A percentile compares a stretch with the other conserved stretches of the same genome.
Evolutionary conservation across 1,140 invertebrate species (phyloP).

Genomic region (Drosophila watanabei): DNA sequence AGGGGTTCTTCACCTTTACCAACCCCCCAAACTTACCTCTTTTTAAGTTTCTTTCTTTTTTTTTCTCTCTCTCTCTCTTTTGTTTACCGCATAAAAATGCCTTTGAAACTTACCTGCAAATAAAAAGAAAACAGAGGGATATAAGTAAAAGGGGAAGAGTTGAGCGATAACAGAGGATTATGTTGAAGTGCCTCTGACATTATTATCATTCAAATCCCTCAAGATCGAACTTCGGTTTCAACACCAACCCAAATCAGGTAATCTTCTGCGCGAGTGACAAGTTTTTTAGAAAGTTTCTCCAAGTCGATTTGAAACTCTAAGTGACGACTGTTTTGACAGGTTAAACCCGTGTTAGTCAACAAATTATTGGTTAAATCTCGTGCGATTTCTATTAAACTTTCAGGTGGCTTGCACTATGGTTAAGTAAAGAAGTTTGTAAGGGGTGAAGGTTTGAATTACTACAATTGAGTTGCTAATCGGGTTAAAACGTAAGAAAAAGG

Average conservation of each 20-base stretch:
- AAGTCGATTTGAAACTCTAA: slow-evolving; percentile 18
- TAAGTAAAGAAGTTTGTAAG: neutral
- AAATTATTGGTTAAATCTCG: slow-evolving; percentile 14
- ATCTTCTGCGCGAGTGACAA: slow-evolving; percentile 15
- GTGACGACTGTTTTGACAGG: neutral
- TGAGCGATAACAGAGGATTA: slow-evolving; percentile 32
- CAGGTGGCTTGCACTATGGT: neutral
- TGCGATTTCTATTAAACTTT: slow-evolving; percentile 7
- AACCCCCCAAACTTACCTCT: slow-evolving; percentile 37
- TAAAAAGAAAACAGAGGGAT: slow-evolving; percentile 32
- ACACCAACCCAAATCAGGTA: slow-evolving; percentile 30
- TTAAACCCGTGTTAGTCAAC: slow-evolving; percentile 13
- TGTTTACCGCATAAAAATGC: slow-evolving; percentile 47
- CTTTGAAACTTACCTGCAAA: slow-evolving; percentile 59
- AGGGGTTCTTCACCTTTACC: slow-evolving; percentile 23
- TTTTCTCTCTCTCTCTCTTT: neutral
- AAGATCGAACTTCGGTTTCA: slow-evolving; percentile 16
- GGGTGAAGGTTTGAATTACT: neutral
- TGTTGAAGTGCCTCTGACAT: slow-evolving; percentile 25
- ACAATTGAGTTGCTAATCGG: neutral
- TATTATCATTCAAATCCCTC: slow-evolving; percentile 28
- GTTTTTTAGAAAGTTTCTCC: slow-evolving; percentile 27
- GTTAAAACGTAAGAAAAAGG: neutral
- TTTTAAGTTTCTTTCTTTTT: slow-evolving; percentile 24
- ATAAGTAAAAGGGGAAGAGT: slow-evolving; percentile 42